A percentile compares a stretch with the other conserved stretches of the same genome.
These are phyloP conservation scores for Drosophila anomalata DNA, from an alignment of 2,888 invertebrate genomes.

Conservation along the genomic window DNA sequence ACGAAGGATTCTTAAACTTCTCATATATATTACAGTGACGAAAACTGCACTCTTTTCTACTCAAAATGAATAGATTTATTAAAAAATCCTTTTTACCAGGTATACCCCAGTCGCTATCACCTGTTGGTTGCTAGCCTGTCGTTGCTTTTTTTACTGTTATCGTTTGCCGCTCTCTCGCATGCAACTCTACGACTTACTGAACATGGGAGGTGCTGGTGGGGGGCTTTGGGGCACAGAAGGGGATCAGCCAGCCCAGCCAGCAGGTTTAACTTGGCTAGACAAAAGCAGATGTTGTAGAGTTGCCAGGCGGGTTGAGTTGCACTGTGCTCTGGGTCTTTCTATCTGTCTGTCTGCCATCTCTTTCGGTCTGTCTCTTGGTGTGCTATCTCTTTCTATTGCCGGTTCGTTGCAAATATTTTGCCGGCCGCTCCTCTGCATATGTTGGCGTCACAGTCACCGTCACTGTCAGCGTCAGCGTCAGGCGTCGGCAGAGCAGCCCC, in stretches of 20 bases:
- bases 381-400: conserved; percentile 45
- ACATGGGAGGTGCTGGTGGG: conserved; percentile 4
- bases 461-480: conserved; percentile 7
- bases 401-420: conserved; percentile 51
- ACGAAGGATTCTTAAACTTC: no score
- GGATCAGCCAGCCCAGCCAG: conserved; percentile 18
- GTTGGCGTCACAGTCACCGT: conserved; percentile 4
- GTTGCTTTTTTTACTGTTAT: conserved; percentile 48
- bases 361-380: conserved; percentile 26
- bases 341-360: conserved; percentile 1
- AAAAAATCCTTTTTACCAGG: neutral
- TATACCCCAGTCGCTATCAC: conserved; percentile 20
- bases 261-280: conserved; percentile 49
- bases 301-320: conserved; percentile 43
- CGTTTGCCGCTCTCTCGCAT: conserved; percentile 48
- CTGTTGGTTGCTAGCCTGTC: conserved; percentile 12
- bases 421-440: conserved; percentile 33
- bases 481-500: conserved; percentile 13
- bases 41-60: no score
- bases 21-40: no score
- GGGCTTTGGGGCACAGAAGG: conserved; percentile 5
- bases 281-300: conserved; percentile 39
- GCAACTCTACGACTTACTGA: conserved; percentile 34
- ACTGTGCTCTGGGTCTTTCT: conserved; percentile 22
- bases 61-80: no score